Base-by-base conservation (phyloP, 2,888 invertebrate genomes). In the Archips crataeganus region DNA sequence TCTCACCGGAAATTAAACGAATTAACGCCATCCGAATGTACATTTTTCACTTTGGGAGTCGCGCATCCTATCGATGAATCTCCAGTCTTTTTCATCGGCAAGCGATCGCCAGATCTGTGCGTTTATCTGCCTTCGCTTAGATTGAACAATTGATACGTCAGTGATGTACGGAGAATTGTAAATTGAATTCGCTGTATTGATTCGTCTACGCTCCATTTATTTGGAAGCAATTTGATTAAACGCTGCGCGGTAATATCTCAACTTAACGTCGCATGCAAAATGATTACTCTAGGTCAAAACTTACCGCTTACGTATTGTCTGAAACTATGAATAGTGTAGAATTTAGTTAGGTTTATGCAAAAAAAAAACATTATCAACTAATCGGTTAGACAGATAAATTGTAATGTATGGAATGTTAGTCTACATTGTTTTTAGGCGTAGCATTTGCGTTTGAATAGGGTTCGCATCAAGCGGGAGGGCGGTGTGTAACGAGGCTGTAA, bases 11-110 rank as follows among this genome's bases (percentile, higher is more conserved):
- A 95, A 95, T 95, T 95, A 95, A 95, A 94, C 94, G 94, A 94
- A 95, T 95, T 94, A 94, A 94, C 94, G 93, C 94, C 92, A 92
- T 94, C 94, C 93, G 93, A 94, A 94, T 92, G 94, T 94, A 93
- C 94, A 94, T 94, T 94, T 94, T 94, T 94, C 94, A 94, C 94
- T 93, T 90, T 89, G 91, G 89, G 83, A 90, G 85, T 91, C 88
- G 90, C 91, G 92, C 89, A 87, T 91, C 88, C 91, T 90, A 93
- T 93, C 93, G 89, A 93, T 88, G 91, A 88, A 93, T 92, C 93
- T 92, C 83, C 83, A 90, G 90, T 91, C 90, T 92, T 90, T 93
- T 93, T 90, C 93, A 92, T 91, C 88, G 88, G 83, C 87, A 89
- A 89, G 83, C 89, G 87, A 91, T 92, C 91, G 84, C 80, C 83